Percentiles rank a stretch among this genome's conserved stretches.
These are phyloP conservation scores for Trachelus troglodyta DNA, from an alignment of 2,888 invertebrate genomes.

Conservation along the genomic window DNA sequence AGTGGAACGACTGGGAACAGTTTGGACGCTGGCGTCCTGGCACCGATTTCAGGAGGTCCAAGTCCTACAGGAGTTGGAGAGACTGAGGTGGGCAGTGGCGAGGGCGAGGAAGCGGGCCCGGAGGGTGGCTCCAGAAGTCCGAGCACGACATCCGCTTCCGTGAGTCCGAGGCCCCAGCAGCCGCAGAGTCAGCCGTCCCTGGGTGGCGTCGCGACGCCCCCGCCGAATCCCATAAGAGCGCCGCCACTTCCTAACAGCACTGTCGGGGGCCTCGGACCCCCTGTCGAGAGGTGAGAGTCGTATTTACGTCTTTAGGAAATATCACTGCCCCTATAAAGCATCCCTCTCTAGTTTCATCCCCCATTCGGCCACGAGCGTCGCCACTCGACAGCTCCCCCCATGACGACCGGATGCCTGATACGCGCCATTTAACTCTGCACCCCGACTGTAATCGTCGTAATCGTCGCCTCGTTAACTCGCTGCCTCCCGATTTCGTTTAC, in stretches of 20 bases:
- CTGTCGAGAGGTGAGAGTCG: slow-evolving; percentile 59
- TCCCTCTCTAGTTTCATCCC: slow-evolving; percentile 21
- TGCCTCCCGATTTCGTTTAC: neutral
- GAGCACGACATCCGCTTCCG: slow-evolving; percentile 63
- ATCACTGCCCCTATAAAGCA: slow-evolving; percentile 49
- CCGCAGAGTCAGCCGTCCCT: slow-evolving; percentile 70
- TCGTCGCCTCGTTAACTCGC: slow-evolving; percentile 49
- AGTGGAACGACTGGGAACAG: slow-evolving; percentile 32
- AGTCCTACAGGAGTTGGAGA: slow-evolving; percentile 50
- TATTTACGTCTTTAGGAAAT: slow-evolving; percentile 63
- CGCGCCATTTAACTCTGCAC: slow-evolving; percentile 62
- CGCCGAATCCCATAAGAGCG: slow-evolving; percentile 70
- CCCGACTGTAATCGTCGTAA: slow-evolving; percentile 44
- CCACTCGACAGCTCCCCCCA: slow-evolving; percentile 20
- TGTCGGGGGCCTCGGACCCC: slow-evolving; percentile 53
- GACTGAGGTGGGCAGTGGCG: slow-evolving; percentile 40
- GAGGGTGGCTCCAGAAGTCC: slow-evolving; percentile 60
- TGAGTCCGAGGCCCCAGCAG: slow-evolving; percentile 61
- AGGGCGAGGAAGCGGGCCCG: slow-evolving; percentile 46
- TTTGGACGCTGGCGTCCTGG: slow-evolving; percentile 10
- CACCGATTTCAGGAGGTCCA: slow-evolving; percentile 53
- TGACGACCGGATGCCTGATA: slow-evolving; percentile 55
- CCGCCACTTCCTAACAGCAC: slow-evolving; percentile 60
- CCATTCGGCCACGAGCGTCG: slow-evolving; percentile 21
- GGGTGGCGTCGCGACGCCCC: slow-evolving; percentile 72